Percentiles rank a stretch among this genome's conserved stretches.
These are phyloP conservation scores for Megaleporinus macrocephalus DNA, from an alignment of 2,113 vertebrate species.

Conservation along the genomic window DNA sequence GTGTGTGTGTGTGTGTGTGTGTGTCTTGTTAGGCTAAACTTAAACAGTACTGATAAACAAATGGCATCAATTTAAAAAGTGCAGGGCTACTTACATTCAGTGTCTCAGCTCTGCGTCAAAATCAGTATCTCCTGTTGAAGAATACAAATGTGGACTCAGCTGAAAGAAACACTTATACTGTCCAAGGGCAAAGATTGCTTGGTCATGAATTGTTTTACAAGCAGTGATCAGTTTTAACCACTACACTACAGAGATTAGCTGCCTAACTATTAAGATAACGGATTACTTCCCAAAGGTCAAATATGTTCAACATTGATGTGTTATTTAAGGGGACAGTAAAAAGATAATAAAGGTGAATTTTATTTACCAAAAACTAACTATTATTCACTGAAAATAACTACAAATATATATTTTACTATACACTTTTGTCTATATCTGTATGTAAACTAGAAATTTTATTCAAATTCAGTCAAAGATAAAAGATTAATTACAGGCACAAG, in stretches of 20 bases:
- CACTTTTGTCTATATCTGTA: too few species aligned
- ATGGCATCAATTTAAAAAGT: too few species aligned
- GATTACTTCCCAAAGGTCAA: neutral
- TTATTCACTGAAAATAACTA: too few species aligned
- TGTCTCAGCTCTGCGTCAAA: neutral
- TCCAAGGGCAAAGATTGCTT: conserved; percentile 44
- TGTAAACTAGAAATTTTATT: too few species aligned
- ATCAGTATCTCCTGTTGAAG: neutral
- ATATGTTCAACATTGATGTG: neutral
- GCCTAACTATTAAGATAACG: neutral
- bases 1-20: too few species aligned
- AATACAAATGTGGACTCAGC: neutral
- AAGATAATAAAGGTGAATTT: neutral
- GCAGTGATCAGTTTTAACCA: neutral
- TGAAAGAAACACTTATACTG: neutral
- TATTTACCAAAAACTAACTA: too few species aligned
- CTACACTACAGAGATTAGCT: conserved; percentile 33
- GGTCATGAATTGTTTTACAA: conserved; percentile 23
- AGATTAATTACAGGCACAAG: too few species aligned
- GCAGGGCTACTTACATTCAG: conserved; percentile 1
- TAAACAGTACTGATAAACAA: neutral
- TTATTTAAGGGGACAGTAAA: neutral
- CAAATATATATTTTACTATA: too few species aligned
- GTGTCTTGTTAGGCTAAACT: too few species aligned
- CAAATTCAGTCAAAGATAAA: too few species aligned